These are phyloP conservation scores for Sthenelais limicola DNA, from an alignment of 2,888 invertebrate genomes.

Conservation along the genomic window DNA sequence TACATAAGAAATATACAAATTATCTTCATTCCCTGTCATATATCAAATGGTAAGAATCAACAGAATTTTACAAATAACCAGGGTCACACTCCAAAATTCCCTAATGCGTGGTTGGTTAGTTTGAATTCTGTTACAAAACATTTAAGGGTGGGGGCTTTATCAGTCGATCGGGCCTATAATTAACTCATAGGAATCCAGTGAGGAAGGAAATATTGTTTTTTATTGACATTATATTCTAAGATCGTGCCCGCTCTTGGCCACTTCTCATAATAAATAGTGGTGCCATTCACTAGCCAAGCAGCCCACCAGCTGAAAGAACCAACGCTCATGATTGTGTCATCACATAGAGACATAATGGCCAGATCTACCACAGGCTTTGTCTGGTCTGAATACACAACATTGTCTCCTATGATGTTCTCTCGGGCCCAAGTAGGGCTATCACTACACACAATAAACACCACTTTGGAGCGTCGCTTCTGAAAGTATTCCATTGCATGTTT, in stretches of 20 bases:
- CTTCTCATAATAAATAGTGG: slow-evolving; percentile 67
- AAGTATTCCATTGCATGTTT: slow-evolving; percentile 64
- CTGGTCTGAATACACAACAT: slow-evolving; percentile 54
- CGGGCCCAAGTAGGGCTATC: slow-evolving; percentile 69
- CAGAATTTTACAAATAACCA: too few species aligned
- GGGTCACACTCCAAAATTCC: too few species aligned
- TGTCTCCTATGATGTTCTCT: slow-evolving; percentile 54
- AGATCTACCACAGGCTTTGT: slow-evolving; percentile 66
- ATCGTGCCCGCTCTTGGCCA: slow-evolving; percentile 67
- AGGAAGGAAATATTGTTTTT: slow-evolving; percentile 68
- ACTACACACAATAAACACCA: slow-evolving; percentile 69
- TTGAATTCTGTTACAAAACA: too few species aligned
- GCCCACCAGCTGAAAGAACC: slow-evolving; percentile 74
- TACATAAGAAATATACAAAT: too few species aligned
- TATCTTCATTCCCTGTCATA: too few species aligned
- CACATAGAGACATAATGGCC: slow-evolving; percentile 64
- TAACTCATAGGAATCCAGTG: slow-evolving; percentile 64
- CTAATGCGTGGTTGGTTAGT: too few species aligned
- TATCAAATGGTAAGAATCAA: too few species aligned
- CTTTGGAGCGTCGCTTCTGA: slow-evolving; percentile 52
- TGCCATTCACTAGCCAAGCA: slow-evolving; percentile 67
- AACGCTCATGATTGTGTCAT: slow-evolving; percentile 67
- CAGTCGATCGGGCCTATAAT: too few species aligned
- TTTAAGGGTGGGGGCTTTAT: too few species aligned
- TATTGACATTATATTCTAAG: slow-evolving; percentile 64